These are phyloP conservation scores for Polymixis flavicincta DNA, from an alignment of 2,888 invertebrate species.

Conservation along the genomic window DNA sequence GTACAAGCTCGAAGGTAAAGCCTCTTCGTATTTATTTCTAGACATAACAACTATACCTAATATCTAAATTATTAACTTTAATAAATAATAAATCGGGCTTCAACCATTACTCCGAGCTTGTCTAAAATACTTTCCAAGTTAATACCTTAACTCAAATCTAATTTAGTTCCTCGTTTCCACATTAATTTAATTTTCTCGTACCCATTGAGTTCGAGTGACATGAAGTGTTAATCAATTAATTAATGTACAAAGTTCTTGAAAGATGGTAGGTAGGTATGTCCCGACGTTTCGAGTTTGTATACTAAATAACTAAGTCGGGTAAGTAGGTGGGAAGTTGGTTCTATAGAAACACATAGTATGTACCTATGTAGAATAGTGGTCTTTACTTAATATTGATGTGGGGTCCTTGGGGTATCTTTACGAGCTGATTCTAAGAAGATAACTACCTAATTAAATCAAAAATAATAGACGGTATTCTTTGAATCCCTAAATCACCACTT, in stretches of 20 bases:
- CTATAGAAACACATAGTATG: not conserved
- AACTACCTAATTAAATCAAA: conserved; percentile 22
- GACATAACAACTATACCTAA: conserved; percentile 17
- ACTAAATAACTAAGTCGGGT: conserved; percentile 25
- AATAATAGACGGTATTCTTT: conserved; percentile 9
- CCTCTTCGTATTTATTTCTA: not conserved
- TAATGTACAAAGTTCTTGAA: conserved; percentile 62
- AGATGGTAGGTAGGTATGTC: conserved; percentile 41
- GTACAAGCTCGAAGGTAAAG: not conserved
- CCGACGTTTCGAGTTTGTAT: conserved; percentile 35
- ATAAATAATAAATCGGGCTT: conserved; percentile 31
- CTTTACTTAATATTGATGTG: conserved; percentile 31
- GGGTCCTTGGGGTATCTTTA: conserved; percentile 16
- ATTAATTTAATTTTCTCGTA: conserved; percentile 57
- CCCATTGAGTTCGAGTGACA: conserved; percentile 58
- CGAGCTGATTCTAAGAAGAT: conserved; percentile 1
- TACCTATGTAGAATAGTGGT: not conserved
- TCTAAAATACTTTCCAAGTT: conserved; percentile 66
- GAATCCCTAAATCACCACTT: conserved; percentile 3
- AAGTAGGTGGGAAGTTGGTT: conserved; percentile 12
- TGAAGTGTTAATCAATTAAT: conserved; percentile 66
- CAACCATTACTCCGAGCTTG: conserved; percentile 14
- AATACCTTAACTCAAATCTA: conserved; percentile 49
- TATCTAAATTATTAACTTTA: conserved; percentile 23
- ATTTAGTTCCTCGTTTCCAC: conserved; percentile 53